These are phyloP conservation scores for Oryzias sinensis DNA, from an alignment of 2,797 vertebrate genomes.

Conservation along the genomic window DNA sequence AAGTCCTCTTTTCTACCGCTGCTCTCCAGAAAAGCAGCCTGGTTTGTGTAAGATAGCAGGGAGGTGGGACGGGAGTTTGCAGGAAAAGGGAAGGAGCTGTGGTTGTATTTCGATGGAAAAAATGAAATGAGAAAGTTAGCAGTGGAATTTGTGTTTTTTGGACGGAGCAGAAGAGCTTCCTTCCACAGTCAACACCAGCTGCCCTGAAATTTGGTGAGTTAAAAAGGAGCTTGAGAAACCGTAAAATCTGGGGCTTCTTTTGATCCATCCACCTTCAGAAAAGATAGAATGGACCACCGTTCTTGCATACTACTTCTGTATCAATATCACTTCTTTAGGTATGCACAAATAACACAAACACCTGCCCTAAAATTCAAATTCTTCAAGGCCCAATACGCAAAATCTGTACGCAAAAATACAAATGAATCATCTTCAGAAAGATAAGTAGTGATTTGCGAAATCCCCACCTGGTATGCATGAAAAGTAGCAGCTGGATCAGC, in stretches of 20 bases:
- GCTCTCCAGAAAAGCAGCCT: conserved; percentile 76
- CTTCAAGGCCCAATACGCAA: conserved; percentile 13
- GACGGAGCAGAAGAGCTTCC: conserved; percentile 81
- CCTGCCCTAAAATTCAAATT: conserved; percentile 42
- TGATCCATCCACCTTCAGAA: conserved; percentile 52
- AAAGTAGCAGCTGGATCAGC: neutral
- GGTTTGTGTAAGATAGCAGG: conserved; percentile 83
- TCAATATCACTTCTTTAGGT: conserved; percentile 2
- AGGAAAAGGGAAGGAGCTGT: conserved; percentile 68
- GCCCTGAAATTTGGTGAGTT: conserved; percentile 70
- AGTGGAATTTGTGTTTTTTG: conserved; percentile 78
- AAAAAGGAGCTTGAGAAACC: conserved; percentile 57
- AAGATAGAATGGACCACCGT: conserved; percentile 13
- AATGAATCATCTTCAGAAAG: no score
- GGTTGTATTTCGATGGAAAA: conserved; percentile 77
- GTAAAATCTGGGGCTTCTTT: conserved; percentile 26
- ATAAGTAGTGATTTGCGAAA: neutral
- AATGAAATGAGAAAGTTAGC: conserved; percentile 73
- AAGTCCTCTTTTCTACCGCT: conserved; percentile 81
- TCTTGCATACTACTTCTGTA: conserved; percentile 12
- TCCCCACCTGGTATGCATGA: neutral
- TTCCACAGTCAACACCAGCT: conserved; percentile 83
- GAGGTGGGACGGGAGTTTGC: conserved; percentile 63
- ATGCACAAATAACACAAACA: conserved; percentile 17
- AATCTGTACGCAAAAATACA: no score